phyloP scores from a whole-genome alignment of 2,888 invertebrate genomes.

The Agonopterix heracliana region DNA sequence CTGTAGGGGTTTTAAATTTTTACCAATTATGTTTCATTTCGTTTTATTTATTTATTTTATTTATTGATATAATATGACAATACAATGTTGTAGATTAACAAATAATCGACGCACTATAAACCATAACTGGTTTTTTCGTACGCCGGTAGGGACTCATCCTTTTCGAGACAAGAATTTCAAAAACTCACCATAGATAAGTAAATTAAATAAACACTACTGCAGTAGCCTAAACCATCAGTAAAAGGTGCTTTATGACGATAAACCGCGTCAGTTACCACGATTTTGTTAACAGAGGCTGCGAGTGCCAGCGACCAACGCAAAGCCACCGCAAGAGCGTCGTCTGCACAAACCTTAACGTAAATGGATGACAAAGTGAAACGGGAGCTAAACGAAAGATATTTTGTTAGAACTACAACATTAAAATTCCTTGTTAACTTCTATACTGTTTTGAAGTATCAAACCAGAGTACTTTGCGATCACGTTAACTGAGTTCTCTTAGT shows the following conservation, averaged over 20 bases:
- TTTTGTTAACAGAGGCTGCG: neutral
- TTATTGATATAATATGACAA: no score
- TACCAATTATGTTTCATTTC: no score
- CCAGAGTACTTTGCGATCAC: no score
- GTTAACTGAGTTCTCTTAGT: no score
- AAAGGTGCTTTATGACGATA: neutral
- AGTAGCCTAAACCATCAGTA: neutral
- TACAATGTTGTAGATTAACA: no score
- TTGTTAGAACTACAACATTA: conserved; percentile 7
- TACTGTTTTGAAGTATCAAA: no score
- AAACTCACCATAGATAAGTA: neutral
- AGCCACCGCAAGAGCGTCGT: neutral
- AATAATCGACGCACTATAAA: no score
- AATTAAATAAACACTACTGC: neutral
- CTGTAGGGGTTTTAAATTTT: no score
- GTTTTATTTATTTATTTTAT: no score
- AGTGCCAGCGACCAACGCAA: neutral
- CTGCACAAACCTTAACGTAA: neutral
- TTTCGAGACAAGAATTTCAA: no score
- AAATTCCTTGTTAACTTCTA: conserved; percentile 12
- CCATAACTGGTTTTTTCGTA: no score
- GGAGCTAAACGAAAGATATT: conserved; percentile 3
- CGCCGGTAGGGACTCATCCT: no score
- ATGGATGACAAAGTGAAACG: conserved; percentile 1
- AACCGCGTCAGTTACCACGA: neutral